Evolutionary conservation across 2,797 vertebrate species (phyloP), one percentile per base, ranked within the genome.

Genomic region (Geotria australis): DNA sequence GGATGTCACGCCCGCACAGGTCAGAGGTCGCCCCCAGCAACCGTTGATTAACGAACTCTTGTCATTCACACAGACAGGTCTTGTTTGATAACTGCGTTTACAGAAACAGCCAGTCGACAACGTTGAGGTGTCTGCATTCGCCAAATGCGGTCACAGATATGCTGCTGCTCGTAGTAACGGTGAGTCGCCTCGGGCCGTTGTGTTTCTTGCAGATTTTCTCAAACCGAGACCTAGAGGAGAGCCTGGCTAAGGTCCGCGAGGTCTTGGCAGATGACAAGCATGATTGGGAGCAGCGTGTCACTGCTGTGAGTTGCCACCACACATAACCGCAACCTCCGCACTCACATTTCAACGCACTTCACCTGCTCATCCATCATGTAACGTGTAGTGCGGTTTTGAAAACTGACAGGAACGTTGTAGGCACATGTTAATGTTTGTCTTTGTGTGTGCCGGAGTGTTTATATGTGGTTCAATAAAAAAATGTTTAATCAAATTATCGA

Each of bases 251-350:
- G 73, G 93, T 96, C 70, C 80, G 89, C 61, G 86, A 94, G 73
- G 75, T 95, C 66, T 79, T 88, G 59, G 94, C 89, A 3, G 89
- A 96, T 65, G 89, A 96, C 72, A 96, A 96, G 66, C 89, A 95
- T 2, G 86, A 96, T 69, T 96, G 89, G 89, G 85, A 96, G 76
- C 85, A 94, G 63, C 81, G 89, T 72, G 71, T 79, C 58, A 77
- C 2, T 8, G 85, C 86, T 63, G 88, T 96, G 66, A 79, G 77
- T 70, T 38, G n/a, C n/a, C n/a, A n/a, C n/a, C n/a, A n/a, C n/a
- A n/a, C n/a, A n/a, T n/a, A n/a, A n/a, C n/a, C n/a, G n/a, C n/a
- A n/a, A n/a, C n/a, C n/a, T n/a, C n/a, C n/a, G n/a, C n/a, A n/a
- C n/a, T n/a, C n/a, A n/a, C n/a, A n/a, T n/a, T n/a, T n/a, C n/a